These are phyloP conservation scores for Shinisaurus crocodilurus DNA, from an alignment of 2,113 vertebrate genomes.

Conservation along the genomic window DNA sequence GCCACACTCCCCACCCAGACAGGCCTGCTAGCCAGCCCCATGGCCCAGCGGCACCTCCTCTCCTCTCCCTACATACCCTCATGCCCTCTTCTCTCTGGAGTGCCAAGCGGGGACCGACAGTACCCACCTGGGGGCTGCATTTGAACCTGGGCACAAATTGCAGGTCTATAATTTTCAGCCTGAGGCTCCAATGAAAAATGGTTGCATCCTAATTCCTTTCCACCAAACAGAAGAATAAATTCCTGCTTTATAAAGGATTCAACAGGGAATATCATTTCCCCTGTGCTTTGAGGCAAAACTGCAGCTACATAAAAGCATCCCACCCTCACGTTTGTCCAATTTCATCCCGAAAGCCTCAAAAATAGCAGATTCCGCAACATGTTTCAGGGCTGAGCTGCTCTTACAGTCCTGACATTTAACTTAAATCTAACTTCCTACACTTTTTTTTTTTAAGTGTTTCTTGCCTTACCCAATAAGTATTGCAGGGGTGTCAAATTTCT, in stretches of 20 bases:
- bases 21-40: background rate
- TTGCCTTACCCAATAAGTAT: background rate
- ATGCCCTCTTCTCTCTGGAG: background rate
- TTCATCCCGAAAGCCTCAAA: background rate
- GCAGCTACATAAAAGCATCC: background rate
- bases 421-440: background rate
- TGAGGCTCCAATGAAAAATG: background rate
- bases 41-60: background rate
- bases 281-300: background rate
- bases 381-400: background rate
- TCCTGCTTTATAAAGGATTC: background rate
- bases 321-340: background rate
- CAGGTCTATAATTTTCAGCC: background rate
- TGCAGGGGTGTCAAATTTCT: no score
- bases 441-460: no score
- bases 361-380: background rate
- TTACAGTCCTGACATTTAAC: background rate
- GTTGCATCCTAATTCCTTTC: background rate
- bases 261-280: background rate
- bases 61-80: background rate
- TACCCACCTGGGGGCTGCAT: background rate
- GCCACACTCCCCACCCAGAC: no score
- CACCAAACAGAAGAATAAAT: background rate
- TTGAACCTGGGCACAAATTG: background rate
- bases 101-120: background rate